phyloP scores from a whole-genome alignment of 1,140 invertebrate species.

The Tetranychus urticae region DNA sequence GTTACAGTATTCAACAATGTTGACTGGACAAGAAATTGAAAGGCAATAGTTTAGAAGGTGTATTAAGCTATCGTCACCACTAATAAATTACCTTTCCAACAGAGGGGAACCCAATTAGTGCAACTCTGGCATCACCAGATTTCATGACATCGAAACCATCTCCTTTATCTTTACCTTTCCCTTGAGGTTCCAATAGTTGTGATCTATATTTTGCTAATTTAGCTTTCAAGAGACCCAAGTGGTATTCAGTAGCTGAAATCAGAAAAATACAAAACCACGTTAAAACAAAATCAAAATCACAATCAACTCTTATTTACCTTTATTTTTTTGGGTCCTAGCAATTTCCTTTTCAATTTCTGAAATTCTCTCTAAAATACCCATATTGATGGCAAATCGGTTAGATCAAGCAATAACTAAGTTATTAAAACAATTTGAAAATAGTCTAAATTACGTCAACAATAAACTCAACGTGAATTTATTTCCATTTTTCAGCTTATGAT shows the following conservation, averaged over 20 bases:
- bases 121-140: conserved; percentile 93
- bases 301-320: conserved; percentile 38
- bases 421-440: too few species aligned
- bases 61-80: neutral
- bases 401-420: too few species aligned
- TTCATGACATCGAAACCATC: conserved; percentile 99
- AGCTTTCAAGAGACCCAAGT: conserved; percentile 90
- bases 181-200: conserved; percentile 70
- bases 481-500: too few species aligned
- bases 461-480: too few species aligned
- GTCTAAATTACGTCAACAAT: too few species aligned
- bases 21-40: conserved; percentile 30
- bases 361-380: conserved; percentile 96
- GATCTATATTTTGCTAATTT: conserved; percentile 94
- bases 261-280: conserved; percentile 15
- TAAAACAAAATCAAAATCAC: neutral
- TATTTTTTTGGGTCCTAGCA: conserved; percentile 94
- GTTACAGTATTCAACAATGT: conserved; percentile 78
- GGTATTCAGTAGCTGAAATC: conserved; percentile 80
- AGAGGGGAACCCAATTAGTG: conserved; percentile 89
- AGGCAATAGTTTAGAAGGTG: neutral
- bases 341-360: conserved; percentile 96
- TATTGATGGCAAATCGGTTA: conserved; percentile 18
- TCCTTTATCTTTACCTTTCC: conserved; percentile 83
- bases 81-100: conserved; percentile 50